These are phyloP conservation scores for Saxicola maurus DNA, from an alignment of 2,797 vertebrate genomes.

Conservation along the genomic window DNA sequence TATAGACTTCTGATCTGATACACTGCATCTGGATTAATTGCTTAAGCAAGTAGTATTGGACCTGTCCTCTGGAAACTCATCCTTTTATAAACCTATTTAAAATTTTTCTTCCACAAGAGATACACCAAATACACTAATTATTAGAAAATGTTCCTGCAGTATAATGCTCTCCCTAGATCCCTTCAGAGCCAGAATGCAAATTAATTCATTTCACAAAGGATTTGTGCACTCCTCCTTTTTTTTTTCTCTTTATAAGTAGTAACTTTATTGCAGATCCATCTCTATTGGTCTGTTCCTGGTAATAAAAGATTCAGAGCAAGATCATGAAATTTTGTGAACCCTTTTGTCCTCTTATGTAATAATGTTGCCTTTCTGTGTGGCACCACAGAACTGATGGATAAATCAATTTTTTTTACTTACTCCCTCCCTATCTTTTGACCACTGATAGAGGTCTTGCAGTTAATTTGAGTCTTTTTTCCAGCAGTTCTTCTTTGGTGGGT, in stretches of 20 bases:
- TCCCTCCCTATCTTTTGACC: background rate
- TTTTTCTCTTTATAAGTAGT: background rate
- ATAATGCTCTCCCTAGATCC: background rate
- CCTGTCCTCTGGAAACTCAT: background rate
- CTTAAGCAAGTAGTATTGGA: background rate
- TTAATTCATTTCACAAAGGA: background rate
- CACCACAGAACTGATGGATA: background rate
- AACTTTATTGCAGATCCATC: background rate
- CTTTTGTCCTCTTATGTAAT: background rate
- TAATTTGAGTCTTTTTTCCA: background rate
- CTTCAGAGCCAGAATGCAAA: background rate
- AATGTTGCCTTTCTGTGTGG: background rate
- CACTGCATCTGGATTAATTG: background rate
- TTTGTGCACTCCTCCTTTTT: background rate
- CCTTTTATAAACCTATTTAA: background rate
- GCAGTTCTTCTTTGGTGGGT: background rate
- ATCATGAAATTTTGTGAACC: background rate
- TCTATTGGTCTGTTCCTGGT: background rate
- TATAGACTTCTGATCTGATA: background rate
- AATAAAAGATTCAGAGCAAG: background rate
- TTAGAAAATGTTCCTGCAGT: background rate
- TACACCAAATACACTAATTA: background rate
- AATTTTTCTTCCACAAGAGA: background rate
- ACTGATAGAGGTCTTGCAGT: background rate
- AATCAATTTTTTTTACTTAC: background rate